Evolutionary conservation across 2,797 vertebrate species (phyloP).

Genomic region (Danio aesculapii): DNA sequence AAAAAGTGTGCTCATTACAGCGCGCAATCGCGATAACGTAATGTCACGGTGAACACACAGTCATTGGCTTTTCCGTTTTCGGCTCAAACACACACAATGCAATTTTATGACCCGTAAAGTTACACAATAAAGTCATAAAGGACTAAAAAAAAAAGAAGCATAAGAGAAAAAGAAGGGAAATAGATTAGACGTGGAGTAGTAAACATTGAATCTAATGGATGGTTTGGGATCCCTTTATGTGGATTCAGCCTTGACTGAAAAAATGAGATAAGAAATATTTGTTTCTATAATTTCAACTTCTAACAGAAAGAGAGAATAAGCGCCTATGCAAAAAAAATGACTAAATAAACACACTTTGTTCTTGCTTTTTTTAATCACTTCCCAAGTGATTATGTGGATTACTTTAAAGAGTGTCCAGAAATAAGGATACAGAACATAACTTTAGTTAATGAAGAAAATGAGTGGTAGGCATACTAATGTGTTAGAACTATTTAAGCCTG

Average conservation of each 20-base stretch:
- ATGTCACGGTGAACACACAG: slow-evolving; percentile 3
- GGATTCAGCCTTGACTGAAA: slow-evolving; percentile 14
- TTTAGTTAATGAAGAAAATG: not conserved
- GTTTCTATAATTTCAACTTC: slow-evolving; percentile 3
- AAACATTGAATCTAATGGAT: not conserved
- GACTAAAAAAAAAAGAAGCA: not conserved
- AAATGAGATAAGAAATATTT: not conserved
- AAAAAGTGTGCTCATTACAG: slow-evolving; percentile 29
- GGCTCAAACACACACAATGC: not conserved
- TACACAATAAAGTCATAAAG: slow-evolving; percentile 23
- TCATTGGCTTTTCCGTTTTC: not conserved
- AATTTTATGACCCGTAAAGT: slow-evolving; percentile 2
- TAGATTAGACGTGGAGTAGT: not conserved
- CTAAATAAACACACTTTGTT: slow-evolving; percentile 18
- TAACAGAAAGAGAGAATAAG: not conserved
- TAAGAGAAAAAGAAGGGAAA: slow-evolving; percentile 1
- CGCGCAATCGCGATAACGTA: not conserved
- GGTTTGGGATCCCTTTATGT: slow-evolving; percentile 16
- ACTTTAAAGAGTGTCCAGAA: not conserved
- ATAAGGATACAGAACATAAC: not conserved
- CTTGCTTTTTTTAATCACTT: slow-evolving; percentile 25
- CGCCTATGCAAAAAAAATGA: not conserved
- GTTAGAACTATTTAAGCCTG: not conserved
- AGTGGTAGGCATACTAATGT: slow-evolving; percentile 1
- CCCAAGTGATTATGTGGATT: slow-evolving; percentile 4